Conservation (phyloP, 1,140 invertebrate species). For the Rhopalosiphum padi region DNA sequence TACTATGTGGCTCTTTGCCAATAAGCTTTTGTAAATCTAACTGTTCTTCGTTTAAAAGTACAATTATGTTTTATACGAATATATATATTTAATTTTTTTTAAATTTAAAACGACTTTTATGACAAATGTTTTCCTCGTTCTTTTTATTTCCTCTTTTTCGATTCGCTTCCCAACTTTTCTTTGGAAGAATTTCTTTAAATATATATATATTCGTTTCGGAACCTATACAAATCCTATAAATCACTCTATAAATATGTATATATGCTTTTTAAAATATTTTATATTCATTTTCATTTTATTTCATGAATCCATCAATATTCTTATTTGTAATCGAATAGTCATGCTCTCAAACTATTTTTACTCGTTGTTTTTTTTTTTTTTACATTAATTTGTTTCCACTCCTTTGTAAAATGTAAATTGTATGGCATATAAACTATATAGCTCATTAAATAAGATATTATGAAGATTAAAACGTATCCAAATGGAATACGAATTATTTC, state of each 20-base stretch:
- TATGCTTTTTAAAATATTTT: neutral
- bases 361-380: neutral
- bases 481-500: neutral
- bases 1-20: neutral
- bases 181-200: neutral
- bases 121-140: neutral
- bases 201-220: neutral
- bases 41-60: conserved; percentile 13
- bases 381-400: neutral
- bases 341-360: neutral
- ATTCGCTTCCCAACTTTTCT: neutral
- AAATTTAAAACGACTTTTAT: neutral
- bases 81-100: neutral
- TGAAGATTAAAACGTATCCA: neutral
- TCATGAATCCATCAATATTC: neutral
- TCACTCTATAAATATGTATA: neutral
- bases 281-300: neutral
- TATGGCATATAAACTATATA: neutral
- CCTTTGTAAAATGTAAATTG: neutral
- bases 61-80: neutral
- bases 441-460: neutral
- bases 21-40: neutral
- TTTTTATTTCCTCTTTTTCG: neutral
- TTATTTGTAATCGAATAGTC: neutral
- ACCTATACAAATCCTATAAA: neutral